Evolutionary conservation across 92 coral and sea anemone genomes (phyloP).

Genomic region (Bergia sp.): DNA sequence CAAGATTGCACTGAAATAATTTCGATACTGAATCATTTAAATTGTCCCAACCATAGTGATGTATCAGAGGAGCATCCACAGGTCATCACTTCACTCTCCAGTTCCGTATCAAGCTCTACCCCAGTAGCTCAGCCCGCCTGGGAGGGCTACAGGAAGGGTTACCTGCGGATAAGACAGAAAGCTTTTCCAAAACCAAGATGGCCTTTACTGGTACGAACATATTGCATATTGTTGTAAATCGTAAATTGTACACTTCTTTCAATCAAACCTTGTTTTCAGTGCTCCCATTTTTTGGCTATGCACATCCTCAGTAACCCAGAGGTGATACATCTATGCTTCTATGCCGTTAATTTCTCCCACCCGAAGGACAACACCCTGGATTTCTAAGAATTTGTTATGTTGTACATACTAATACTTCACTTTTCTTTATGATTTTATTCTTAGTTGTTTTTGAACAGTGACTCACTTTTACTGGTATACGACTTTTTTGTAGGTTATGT

Average conservation of each 20-base stretch:
- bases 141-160: slow-evolving; percentile 76
- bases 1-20: background rate
- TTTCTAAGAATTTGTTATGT: too few relatives aligned
- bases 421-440: too few relatives aligned
- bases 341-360: too few relatives aligned
- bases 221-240: too few relatives aligned
- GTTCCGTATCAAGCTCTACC: background rate
- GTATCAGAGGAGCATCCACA: background rate
- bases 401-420: too few relatives aligned
- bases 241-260: too few relatives aligned
- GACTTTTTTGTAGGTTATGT: too few relatives aligned
- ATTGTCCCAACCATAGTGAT: background rate
- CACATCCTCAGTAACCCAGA: too few relatives aligned
- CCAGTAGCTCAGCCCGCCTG: slow-evolving; percentile 21
- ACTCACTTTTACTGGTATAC: too few relatives aligned
- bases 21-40: background rate
- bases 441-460: too few relatives aligned
- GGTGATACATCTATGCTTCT: too few relatives aligned
- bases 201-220: slow-evolving; percentile 87
- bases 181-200: slow-evolving; percentile 94
- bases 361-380: too few relatives aligned
- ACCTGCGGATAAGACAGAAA: slow-evolving; percentile 91
- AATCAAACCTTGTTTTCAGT: background rate
- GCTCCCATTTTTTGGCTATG: background rate
- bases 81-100: background rate